A percentile compares a stretch with the other conserved stretches of the same genome.
Conservation (phyloP, 2,797 vertebrate genomes). For the Mallotus villosus region DNA sequence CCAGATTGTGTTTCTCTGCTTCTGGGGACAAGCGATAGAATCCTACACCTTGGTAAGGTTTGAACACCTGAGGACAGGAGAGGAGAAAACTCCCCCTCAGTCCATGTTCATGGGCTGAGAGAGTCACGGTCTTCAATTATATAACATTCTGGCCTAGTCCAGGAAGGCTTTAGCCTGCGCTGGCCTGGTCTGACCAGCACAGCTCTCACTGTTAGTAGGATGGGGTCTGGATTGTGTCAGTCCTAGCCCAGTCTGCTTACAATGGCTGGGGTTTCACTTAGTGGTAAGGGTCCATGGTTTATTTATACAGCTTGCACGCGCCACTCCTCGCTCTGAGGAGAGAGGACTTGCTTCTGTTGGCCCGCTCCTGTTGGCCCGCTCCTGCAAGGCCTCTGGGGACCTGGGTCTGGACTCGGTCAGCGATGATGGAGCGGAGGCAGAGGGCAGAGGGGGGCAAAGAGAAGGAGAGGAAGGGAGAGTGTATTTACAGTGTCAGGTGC, state of each 20-base stretch:
- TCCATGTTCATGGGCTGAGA: too few species aligned
- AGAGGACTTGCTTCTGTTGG: slow-evolving; percentile 11
- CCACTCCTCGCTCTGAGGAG: slow-evolving; percentile 22
- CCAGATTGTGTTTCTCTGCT: slow-evolving; percentile 39
- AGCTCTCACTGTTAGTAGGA: slow-evolving; percentile 29
- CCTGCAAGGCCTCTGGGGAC: slow-evolving; percentile 13
- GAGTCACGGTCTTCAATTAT: slow-evolving; percentile 31
- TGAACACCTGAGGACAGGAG: too few species aligned
- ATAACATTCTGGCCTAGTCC: slow-evolving; percentile 18
- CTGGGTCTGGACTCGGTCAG: background rate
- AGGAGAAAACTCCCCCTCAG: too few species aligned
- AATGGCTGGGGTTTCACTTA: slow-evolving; percentile 45
- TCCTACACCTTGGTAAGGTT: slow-evolving; percentile 20
- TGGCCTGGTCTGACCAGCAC: slow-evolving; percentile 1
- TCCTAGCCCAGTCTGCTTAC: slow-evolving; percentile 47
- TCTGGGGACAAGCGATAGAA: slow-evolving; percentile 41
- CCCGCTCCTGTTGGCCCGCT: slow-evolving; percentile 9
- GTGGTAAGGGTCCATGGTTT: slow-evolving; percentile 47
- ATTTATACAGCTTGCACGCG: slow-evolving; percentile 48
- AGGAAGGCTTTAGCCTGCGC: background rate
- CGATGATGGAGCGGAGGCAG: background rate
- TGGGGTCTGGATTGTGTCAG: slow-evolving; percentile 49
- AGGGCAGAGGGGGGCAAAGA: background rate
- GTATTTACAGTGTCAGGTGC: slow-evolving; percentile 25
- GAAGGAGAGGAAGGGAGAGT: background rate